phyloP scores from a whole-genome alignment of 2,888 invertebrate species.

The Pseudococcus jackbeardsleyi region DNA sequence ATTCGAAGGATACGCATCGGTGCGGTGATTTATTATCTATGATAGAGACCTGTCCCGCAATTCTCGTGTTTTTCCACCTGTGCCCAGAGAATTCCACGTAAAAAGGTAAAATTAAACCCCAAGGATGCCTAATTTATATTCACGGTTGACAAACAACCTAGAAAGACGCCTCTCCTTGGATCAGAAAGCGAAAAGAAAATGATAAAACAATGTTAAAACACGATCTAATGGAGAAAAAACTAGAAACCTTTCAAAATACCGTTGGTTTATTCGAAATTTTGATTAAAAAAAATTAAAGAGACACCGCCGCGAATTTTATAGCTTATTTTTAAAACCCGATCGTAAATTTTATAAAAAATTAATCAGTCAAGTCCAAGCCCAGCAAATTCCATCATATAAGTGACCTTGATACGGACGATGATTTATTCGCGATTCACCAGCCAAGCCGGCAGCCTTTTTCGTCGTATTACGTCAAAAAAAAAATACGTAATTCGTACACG shows the following conservation, averaged over 20 bases:
- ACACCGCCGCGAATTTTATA: background rate
- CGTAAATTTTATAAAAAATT: background rate
- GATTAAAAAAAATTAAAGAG: background rate
- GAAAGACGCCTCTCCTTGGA: background rate
- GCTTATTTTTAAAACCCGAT: background rate
- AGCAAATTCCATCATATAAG: background rate
- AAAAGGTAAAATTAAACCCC: slow-evolving; percentile 2
- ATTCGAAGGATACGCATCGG: slow-evolving; percentile 26
- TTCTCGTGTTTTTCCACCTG: background rate
- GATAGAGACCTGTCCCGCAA: background rate
- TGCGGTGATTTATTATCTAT: slow-evolving; percentile 1
- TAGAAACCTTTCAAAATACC: background rate
- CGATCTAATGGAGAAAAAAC: background rate
- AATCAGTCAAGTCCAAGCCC: slow-evolving; percentile 24
- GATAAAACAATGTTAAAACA: background rate
- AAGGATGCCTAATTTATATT: slow-evolving; percentile 24
- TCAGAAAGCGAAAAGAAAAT: slow-evolving; percentile 6
- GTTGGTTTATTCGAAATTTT: background rate
- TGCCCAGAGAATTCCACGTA: background rate
- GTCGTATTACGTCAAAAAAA: slow-evolving; percentile 4
- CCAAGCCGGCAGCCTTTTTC: background rate
- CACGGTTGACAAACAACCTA: slow-evolving; percentile 27
- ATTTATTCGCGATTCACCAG: background rate
- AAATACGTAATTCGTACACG: background rate
- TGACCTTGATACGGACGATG: background rate